These are phyloP conservation scores for Zootermopsis nevadensis DNA, from an alignment of 2,888 invertebrate genomes.

Conservation along the genomic window DNA sequence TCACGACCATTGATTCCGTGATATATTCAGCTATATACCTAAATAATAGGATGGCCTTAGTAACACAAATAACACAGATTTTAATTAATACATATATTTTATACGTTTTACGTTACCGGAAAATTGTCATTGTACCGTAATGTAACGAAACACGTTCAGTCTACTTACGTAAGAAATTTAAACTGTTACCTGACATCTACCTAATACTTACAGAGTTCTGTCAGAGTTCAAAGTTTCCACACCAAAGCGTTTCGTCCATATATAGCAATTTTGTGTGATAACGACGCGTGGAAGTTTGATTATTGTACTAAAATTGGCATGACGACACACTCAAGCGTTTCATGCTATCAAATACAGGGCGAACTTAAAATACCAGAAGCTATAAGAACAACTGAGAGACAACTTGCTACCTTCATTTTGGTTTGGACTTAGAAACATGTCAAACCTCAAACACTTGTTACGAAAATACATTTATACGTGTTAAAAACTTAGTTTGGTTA, in stretches of 20 bases:
- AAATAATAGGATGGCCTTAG: background rate
- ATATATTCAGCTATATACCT: background rate
- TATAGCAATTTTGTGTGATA: slow-evolving; percentile 17
- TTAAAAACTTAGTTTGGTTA: background rate
- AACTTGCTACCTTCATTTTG: slow-evolving; percentile 5
- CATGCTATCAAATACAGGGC: background rate
- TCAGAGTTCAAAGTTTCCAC: slow-evolving; percentile 31
- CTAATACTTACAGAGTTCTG: background rate
- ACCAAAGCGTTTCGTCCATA: background rate
- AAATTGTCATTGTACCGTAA: background rate
- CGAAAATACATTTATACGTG: background rate
- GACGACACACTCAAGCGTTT: background rate
- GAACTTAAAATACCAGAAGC: slow-evolving; percentile 4
- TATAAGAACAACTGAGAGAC: background rate
- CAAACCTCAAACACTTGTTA: background rate
- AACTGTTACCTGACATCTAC: background rate
- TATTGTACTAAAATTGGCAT: background rate
- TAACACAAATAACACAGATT: background rate
- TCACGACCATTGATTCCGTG: background rate
- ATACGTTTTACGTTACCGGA: background rate
- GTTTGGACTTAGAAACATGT: background rate
- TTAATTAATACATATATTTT: background rate
- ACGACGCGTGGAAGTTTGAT: background rate
- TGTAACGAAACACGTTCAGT: background rate
- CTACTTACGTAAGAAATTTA: background rate